Conservation (phyloP, 2,797 vertebrate genomes). For the Orestias chungarensis region DNA sequence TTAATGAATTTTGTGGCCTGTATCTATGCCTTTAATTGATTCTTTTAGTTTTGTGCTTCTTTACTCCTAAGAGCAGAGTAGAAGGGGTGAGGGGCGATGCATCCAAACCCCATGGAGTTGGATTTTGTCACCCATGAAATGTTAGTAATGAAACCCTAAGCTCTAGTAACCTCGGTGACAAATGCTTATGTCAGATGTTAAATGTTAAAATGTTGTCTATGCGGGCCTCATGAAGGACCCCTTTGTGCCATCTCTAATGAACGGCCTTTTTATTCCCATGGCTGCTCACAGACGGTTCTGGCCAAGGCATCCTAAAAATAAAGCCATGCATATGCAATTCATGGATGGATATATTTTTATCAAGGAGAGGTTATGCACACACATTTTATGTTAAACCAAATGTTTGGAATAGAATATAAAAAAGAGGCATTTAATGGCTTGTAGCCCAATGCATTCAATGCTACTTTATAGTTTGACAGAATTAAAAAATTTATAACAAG, state of each 20-base stretch:
- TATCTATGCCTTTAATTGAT: constrained; percentile 39
- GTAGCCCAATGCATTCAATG: constrained; percentile 57
- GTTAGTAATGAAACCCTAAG: constrained; percentile 68
- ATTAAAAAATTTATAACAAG: constrained; percentile 24
- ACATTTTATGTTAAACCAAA: constrained; percentile 34
- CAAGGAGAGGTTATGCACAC: constrained; percentile 39
- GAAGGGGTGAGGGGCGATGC: neutral
- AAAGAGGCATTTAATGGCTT: constrained; percentile 30
- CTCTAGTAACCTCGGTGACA: constrained; percentile 66
- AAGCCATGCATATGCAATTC: constrained; percentile 70
- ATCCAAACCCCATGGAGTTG: constrained; percentile 38
- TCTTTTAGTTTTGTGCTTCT: constrained; percentile 18
- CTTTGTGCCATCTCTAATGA: constrained; percentile 75
- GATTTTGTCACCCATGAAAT: constrained; percentile 58
- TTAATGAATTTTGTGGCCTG: constrained; percentile 45
- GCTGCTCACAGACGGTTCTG: constrained; percentile 62
- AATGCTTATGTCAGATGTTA: constrained; percentile 77
- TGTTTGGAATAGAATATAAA: constrained; percentile 32
- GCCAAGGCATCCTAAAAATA: constrained; percentile 68
- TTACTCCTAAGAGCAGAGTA: constrained; percentile 18
- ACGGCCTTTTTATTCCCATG: constrained; percentile 66
- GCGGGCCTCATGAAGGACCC: constrained; percentile 73
- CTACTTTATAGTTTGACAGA: constrained; percentile 59
- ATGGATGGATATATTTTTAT: constrained; percentile 57
- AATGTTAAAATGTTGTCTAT: constrained; percentile 72